These are phyloP conservation scores for Drosophila bifasciata DNA, from an alignment of 1,140 invertebrate species.

Conservation along the genomic window DNA sequence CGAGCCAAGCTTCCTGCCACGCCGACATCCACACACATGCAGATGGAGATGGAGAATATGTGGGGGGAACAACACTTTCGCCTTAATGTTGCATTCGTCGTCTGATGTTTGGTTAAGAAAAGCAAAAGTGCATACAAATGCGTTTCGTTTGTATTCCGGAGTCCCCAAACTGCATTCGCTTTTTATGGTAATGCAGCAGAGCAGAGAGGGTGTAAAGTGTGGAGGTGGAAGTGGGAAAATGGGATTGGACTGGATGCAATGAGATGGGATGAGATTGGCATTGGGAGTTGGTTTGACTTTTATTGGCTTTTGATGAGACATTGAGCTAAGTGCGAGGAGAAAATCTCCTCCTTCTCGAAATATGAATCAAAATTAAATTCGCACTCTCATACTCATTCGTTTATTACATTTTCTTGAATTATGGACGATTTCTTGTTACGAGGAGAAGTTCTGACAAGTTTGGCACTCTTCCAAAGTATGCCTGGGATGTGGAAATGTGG, in stretches of 20 bases:
- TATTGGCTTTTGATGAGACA: conserved; percentile 36
- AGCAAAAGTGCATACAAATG: conserved; percentile 70
- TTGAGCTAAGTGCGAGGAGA: conserved; percentile 3
- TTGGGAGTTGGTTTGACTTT: conserved; percentile 44
- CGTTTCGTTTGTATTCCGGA: conserved; percentile 63
- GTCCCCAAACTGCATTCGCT: conserved; percentile 51
- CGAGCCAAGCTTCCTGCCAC: conserved; percentile 7
- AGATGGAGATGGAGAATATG: conserved; percentile 5
- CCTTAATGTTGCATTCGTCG: conserved; percentile 60
- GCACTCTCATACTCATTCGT: not conserved
- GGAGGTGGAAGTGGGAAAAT: conserved; percentile 29
- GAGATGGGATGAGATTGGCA: conserved; percentile 14
- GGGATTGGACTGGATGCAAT: conserved; percentile 1
- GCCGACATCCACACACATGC: conserved; percentile 2
- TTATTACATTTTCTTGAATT: not conserved
- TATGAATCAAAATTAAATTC: conserved; percentile 7
- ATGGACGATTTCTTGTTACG: not conserved
- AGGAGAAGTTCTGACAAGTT: conserved; percentile 6
- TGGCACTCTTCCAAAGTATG: not conserved
- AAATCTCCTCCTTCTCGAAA: no score
- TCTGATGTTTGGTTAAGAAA: conserved; percentile 49
- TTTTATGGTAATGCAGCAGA: conserved; percentile 58
- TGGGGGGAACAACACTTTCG: conserved; percentile 52
- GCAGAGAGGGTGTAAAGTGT: conserved; percentile 4
- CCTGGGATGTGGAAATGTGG: not conserved